Base-by-base conservation (phyloP, 37 sponge, comb jelly and placozoan genomes). In the Eunapius fragilis region DNA sequence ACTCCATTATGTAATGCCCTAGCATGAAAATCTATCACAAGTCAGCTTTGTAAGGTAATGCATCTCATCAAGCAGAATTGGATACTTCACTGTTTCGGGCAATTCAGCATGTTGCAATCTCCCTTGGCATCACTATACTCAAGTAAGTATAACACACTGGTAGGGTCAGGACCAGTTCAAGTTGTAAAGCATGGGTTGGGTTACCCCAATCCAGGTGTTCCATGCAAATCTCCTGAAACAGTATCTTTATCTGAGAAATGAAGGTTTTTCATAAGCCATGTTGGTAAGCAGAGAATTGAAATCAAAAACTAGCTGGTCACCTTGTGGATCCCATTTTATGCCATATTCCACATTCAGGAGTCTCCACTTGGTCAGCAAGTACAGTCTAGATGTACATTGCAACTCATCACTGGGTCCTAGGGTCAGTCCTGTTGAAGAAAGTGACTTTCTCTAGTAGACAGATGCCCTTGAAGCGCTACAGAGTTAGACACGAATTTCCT, bases 401-500 rank as follows among this genome's bases (percentile, higher is more conserved):
- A 9, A 45, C 47, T n/a, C n/a, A n/a, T 45, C 47, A 9, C 9
- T 9, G 47, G 4, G 9, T 45, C 7, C 9, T 4, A 37, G 37
- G 34, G 70, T 67, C 67, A 67, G 68, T 78, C 9, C 47, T 11
- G 47, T 45, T 45, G 47, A 50, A 34, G 28, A 10, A 23, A 68
- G 11, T 24, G 50, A 4, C 14, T 2, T 14, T 84, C 76, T 32
- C 23, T 37, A 35, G 68, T 2, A 5, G 74, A 76, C 3, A 84
- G 48, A 23, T 69, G 10, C 69, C 5, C 6, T 77, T 75, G 85
- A 11, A 84, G 70, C 2, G 68, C 2, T 5, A 25, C 6, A 28
- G 32, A 49, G 71, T 76, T 84, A 85, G 38, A 72, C 86, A n/a
- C n/a, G n/a, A n/a, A n/a, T n/a, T 48, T 79, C 86, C 19, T 78